These are phyloP conservation scores for Anthoptus insignis DNA, from an alignment of 2,888 invertebrate species.

Conservation along the genomic window DNA sequence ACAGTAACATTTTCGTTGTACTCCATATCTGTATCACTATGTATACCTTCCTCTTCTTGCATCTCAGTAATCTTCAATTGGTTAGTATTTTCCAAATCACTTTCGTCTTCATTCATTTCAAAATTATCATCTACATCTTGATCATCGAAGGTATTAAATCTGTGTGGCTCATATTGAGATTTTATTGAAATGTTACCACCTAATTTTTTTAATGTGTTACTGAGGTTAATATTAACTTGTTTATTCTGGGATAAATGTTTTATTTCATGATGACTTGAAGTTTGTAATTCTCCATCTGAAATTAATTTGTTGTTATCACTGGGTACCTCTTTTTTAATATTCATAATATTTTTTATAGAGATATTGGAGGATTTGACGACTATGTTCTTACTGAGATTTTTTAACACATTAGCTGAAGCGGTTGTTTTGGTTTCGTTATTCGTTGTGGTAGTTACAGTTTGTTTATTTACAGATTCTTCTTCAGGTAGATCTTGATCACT, in stretches of 20 bases:
- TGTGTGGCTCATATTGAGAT: conserved; percentile 57
- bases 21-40: conserved; percentile 56
- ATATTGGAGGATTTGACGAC: conserved; percentile 62
- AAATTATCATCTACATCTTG: conserved; percentile 44
- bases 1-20: conserved; percentile 56
- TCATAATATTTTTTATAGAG: conserved; percentile 40
- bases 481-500: conserved; percentile 61
- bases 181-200: conserved; percentile 73
- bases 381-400: conserved; percentile 66
- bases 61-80: conserved; percentile 61
- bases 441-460: conserved; percentile 39
- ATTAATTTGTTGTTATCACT: conserved; percentile 1
- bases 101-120: conserved; percentile 25
- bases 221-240: conserved; percentile 16
- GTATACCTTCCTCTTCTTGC: conserved; percentile 50
- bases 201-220: conserved; percentile 65
- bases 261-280: conserved; percentile 21
- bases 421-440: conserved; percentile 34
- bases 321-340: conserved; percentile 31
- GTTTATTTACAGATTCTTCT: conserved; percentile 29
- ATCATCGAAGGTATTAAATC: conserved; percentile 39
- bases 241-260: conserved; percentile 30
- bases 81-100: conserved; percentile 19
- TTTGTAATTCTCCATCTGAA: conserved; percentile 11
- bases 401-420: conserved; percentile 54